phyloP scores from a whole-genome alignment of 37 sponge, comb jelly and placozoan genomes.

The Tethya wilhelma region DNA sequence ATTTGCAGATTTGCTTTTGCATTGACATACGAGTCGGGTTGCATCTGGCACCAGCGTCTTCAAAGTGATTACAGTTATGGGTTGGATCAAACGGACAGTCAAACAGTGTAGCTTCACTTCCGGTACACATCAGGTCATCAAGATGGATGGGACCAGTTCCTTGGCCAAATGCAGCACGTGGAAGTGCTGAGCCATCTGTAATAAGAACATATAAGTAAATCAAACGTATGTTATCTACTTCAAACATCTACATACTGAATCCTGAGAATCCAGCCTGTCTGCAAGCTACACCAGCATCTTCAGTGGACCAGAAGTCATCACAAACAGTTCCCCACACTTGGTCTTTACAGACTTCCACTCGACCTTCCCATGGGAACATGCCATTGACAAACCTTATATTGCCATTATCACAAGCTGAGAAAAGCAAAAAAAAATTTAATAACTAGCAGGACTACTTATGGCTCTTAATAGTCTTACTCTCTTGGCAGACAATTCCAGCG shows the following conservation, averaged over 20 bases:
- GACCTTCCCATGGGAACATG: constrained; percentile 9
- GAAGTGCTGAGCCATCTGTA: constrained; percentile 18
- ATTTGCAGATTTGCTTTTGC: too few relatives aligned
- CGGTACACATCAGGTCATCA: constrained; percentile 32
- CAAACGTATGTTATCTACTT: background rate
- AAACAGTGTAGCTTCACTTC: constrained; percentile 17
- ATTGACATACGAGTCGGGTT: background rate
- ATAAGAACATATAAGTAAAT: background rate
- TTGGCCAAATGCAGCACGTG: background rate
- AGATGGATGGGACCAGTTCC: constrained; percentile 40
- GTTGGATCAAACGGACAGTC: background rate
- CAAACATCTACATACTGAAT: background rate
- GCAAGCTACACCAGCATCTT: constrained; percentile 46
- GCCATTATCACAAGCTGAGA: constrained; percentile 5
- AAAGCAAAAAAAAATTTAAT: background rate
- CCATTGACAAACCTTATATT: constrained; percentile 26
- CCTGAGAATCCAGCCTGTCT: constrained; percentile 38
- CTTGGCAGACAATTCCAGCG: constrained; percentile 29
- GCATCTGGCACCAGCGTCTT: constrained; percentile 54
- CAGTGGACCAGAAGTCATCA: constrained; percentile 23
- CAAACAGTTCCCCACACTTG: constrained; percentile 49
- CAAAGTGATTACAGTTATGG: constrained; percentile 29
- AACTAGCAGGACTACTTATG: too few relatives aligned
- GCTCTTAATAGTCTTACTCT: background rate
- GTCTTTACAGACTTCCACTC: constrained; percentile 36